These are phyloP conservation scores for Psilopogon haemacephalus DNA, from an alignment of 2,113 vertebrate species.

Conservation along the genomic window DNA sequence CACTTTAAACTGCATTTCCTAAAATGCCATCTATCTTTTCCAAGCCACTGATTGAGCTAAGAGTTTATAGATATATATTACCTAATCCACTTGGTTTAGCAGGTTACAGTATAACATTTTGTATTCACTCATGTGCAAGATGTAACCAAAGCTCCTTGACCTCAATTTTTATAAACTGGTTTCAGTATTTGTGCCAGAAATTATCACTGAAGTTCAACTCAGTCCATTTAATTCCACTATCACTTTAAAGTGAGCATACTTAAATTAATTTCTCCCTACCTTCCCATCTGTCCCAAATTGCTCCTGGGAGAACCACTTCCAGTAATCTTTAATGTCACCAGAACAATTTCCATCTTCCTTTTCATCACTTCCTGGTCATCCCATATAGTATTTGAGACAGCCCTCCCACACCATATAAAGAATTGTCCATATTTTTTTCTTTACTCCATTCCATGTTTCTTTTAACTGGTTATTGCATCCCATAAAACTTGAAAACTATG, in stretches of 20 bases:
- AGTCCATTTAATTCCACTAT: background rate
- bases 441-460: background rate
- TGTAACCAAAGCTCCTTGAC: constrained; percentile 27
- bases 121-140: background rate
- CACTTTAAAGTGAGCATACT: background rate
- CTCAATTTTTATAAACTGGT: constrained; percentile 42
- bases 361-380: background rate
- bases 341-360: background rate
- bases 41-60: background rate
- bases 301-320: background rate
- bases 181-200: constrained; percentile 23
- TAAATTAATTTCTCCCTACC: background rate
- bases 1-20: constrained; percentile 25
- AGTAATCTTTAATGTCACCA: background rate
- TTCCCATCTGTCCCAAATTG: background rate
- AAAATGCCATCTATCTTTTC: background rate
- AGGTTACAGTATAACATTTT: background rate
- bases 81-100: background rate
- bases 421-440: background rate
- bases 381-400: background rate
- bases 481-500: background rate
- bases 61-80: background rate
- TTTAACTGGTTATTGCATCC: background rate
- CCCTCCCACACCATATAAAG: background rate
- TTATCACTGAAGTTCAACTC: background rate